Base-by-base conservation (phyloP, 2,888 invertebrate species). In the Leptinotarsa juncta region DNA sequence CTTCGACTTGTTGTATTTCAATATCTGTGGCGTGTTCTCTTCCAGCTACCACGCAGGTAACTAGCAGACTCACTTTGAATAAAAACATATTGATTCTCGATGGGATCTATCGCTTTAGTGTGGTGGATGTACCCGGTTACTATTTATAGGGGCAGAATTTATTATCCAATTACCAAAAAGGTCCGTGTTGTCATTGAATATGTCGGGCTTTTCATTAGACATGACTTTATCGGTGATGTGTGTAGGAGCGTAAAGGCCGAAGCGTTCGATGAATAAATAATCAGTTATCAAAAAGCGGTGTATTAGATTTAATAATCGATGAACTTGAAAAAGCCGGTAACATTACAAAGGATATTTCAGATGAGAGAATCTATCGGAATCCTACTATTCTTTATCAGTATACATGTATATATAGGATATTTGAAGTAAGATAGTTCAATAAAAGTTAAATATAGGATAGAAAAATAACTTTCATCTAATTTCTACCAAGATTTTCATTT, bases 211-310 rank as follows among this genome's bases (percentile, higher is more conserved):
- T 66, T 73, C 60, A 70, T 73, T 66, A 23, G 10, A 16, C 18
- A 66, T 65, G 62, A 18, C 65, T 48, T 66, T n/a, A 49, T 66
- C 48, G 69, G 65, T 42, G 23, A 62, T 18, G 65, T 57, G 55
- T 69, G 65, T 67, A 32, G 75, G 71, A 75, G 73, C 75, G 77
- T 75, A 77, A 51, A 77, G 72, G 77, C 68, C 72, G 65, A 20
- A 69, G 14, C 65, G 65, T 57, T 18, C 10, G 14, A 26, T 72
- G 77, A 75, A 77, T 75, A 65, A 48, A 60, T 53, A 75, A 77
- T 75, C 48, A 71, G 62, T 67, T 50, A 49, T 62, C 71, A 62
- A 68, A 73, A 60, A 74, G 65, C 69, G 69, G 48, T 50, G 65
- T 62, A 71, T 68, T 72, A 49, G 65, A 69, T 72, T 51, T 53